phyloP scores from a whole-genome alignment of 1,140 invertebrate genomes.

The Caerostris extrusa region DNA sequence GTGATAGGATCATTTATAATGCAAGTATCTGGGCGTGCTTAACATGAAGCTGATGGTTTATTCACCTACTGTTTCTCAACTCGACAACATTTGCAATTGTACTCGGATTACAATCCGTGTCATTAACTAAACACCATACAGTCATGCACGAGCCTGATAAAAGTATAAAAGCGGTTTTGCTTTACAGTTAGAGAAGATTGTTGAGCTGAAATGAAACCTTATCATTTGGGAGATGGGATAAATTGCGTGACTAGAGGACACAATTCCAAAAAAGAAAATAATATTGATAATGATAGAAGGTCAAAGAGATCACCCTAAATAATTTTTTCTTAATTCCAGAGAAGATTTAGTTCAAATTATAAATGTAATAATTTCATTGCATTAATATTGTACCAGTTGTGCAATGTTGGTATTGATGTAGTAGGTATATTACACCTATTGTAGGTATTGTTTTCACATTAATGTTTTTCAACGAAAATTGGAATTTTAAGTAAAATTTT shows the following conservation, averaged over 20 bases:
- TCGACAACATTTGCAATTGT: constrained; percentile 25
- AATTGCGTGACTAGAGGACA: not conserved
- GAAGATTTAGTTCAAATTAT: not conserved
- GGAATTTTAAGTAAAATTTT: too few species aligned
- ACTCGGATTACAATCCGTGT: constrained; percentile 16
- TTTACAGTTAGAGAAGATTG: not conserved
- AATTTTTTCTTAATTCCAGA: not conserved
- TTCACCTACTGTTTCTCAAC: constrained; percentile 13
- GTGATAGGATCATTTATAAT: constrained; percentile 37
- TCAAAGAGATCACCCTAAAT: not conserved
- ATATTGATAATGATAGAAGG: constrained; percentile 2
- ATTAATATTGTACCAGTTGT: too few species aligned
- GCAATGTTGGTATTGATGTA: too few species aligned
- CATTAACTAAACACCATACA: constrained; percentile 3
- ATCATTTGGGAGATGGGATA: not conserved
- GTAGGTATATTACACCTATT: too few species aligned
- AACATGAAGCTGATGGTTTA: not conserved
- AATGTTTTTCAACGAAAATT: too few species aligned
- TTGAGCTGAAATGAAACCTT: constrained; percentile 20
- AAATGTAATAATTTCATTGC: too few species aligned
- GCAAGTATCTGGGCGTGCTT: constrained; percentile 35
- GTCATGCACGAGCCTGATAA: constrained; percentile 17
- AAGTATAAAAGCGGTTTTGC: not conserved
- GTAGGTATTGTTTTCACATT: too few species aligned
- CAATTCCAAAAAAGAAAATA: not conserved